Percentiles rank a stretch among this genome's conserved stretches.
Conservation (phyloP, 2,113 vertebrate genomes). For the Arizona elegans region DNA sequence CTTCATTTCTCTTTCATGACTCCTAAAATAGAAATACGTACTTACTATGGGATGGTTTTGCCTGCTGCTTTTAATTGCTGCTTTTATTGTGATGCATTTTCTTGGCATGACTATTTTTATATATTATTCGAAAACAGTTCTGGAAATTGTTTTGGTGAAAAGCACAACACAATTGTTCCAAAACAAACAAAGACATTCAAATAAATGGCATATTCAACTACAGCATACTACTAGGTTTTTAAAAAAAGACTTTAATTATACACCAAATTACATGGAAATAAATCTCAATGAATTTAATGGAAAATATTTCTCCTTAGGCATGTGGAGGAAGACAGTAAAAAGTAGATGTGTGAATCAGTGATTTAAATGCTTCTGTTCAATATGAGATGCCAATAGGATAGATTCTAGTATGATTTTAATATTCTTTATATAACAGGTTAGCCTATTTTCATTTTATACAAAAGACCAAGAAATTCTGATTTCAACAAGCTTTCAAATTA, state of each 20-base stretch:
- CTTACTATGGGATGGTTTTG: background rate
- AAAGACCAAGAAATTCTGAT: background rate
- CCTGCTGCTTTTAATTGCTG: background rate
- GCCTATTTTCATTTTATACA: background rate
- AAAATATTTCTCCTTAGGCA: background rate
- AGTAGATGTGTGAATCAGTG: background rate
- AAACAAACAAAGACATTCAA: constrained; percentile 16
- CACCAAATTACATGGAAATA: background rate
- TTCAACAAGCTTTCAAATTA: background rate
- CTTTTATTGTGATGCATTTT: background rate
- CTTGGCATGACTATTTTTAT: background rate
- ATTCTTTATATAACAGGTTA: background rate
- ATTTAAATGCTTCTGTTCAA: background rate
- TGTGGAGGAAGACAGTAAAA: background rate
- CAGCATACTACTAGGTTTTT: background rate
- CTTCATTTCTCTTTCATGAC: constrained; percentile 28
- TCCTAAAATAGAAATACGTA: constrained; percentile 26
- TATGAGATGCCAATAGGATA: background rate
- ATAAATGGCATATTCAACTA: background rate
- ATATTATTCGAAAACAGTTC: background rate
- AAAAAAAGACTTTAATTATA: background rate
- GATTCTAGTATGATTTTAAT: background rate
- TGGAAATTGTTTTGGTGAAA: background rate
- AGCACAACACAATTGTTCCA: background rate
- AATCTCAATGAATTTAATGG: background rate